Evolutionary conservation across 2,888 invertebrate genomes (phyloP).

Genomic region (Drosophila niveifrons): DNA sequence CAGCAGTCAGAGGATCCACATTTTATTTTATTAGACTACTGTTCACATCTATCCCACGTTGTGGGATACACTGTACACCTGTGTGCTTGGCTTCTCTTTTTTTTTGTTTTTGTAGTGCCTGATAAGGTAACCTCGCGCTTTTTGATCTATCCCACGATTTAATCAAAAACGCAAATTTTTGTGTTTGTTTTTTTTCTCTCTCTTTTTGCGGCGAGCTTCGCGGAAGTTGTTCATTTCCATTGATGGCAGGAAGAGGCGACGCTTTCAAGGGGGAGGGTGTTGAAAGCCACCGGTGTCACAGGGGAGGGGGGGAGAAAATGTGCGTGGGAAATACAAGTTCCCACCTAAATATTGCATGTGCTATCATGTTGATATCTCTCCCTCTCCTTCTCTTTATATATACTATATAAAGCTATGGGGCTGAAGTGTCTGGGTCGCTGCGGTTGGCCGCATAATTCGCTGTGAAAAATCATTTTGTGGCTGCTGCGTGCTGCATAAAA

Average conservation of each 20-base stretch:
- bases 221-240: slow-evolving; percentile 70
- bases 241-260: slow-evolving; percentile 26
- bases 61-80: slow-evolving; percentile 37
- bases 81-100: slow-evolving; percentile 12
- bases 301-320: slow-evolving; percentile 38
- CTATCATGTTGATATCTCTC: slow-evolving; percentile 14
- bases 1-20: slow-evolving; percentile 19
- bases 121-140: slow-evolving; percentile 53
- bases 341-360: slow-evolving; percentile 57
- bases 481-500: slow-evolving; percentile 75
- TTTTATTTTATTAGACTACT: slow-evolving; percentile 25
- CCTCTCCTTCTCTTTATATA: background rate
- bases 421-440: slow-evolving; percentile 49
- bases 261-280: slow-evolving; percentile 18
- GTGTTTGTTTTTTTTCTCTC: slow-evolving; percentile 6
- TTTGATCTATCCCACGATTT: slow-evolving; percentile 79
- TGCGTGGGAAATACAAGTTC: slow-evolving; percentile 71
- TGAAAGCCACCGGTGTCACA: background rate
- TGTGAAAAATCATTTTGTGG: slow-evolving; percentile 76
- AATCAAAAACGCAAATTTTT: slow-evolving; percentile 81
- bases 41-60: slow-evolving; percentile 49
- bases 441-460: slow-evolving; percentile 77
- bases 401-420: background rate
- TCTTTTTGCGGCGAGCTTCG: slow-evolving; percentile 39
- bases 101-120: slow-evolving; percentile 12